Evolutionary conservation across 2,888 invertebrate genomes (phyloP), one percentile per base, ranked within the genome.

Genomic region (Hyposoter dolosus): DNA sequence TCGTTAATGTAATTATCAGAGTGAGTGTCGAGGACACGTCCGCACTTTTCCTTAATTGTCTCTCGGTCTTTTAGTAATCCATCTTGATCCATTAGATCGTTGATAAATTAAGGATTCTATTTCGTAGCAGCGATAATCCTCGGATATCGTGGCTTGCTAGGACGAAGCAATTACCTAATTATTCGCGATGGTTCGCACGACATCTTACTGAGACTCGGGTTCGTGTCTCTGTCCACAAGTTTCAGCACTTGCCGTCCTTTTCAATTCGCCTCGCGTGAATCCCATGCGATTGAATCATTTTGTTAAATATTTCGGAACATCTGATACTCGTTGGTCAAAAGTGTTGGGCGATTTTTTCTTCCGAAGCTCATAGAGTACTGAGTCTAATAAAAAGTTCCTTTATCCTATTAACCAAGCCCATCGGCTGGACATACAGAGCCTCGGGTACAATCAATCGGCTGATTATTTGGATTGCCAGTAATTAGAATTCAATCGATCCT

Each of bases 151-250:
- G 72, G 12, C 10, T 23, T 53, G 50, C 35, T 23, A 23, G 43
- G 19, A 68, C 74, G 50, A 45, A 32, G 45, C 68, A 47, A 68
- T 72, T 45, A 66, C 60, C 45, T 83, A 74, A 83, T 83, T 66
- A 83, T 74, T 78, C 74, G 72, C 40, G 60, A 74, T n/a, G 66
- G 66, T 10, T 35, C 28, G 56, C 66, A 68, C 78, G 72, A 68
- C 47, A 74, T 47, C 60, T 60, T 60, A 40, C 50, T 35, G 12
- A 23, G 35, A 12, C 15, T 35, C 35, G 2, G 15, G 40, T 23
- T 50, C 68, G 65, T 28, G 60, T 15, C 28, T 23, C 12, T 60
- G 28, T 1, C 5, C 28, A 28, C 60, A 28, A 60, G 60, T 28
- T 60, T 60, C 28, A 23, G 0, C 28, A 28, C 60, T 28, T 12